Evolutionary conservation across 1,140 invertebrate genomes (phyloP).

Genomic region (Drosophila ironensis): DNA sequence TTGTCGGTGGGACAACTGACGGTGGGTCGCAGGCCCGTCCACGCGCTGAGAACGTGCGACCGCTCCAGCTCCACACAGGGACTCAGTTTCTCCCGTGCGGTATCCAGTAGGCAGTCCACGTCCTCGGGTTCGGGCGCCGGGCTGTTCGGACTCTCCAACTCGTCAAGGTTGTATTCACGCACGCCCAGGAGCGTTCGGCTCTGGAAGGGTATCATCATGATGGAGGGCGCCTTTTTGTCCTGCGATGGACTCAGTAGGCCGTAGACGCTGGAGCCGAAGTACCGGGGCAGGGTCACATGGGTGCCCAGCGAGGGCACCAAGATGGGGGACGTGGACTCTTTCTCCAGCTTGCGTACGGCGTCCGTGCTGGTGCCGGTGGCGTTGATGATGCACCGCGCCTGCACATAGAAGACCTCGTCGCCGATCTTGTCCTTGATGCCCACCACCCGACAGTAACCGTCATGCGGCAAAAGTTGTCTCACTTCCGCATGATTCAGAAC

Average conservation of each 20-base stretch:
- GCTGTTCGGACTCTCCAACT: background rate
- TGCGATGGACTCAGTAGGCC: constrained; percentile 39
- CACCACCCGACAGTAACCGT: constrained; percentile 24
- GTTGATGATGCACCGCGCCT: constrained; percentile 44
- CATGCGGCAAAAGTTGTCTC: constrained; percentile 2
- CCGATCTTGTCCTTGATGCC: constrained; percentile 27
- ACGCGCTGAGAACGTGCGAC: constrained; percentile 52
- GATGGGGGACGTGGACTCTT: constrained; percentile 20
- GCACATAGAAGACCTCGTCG: constrained; percentile 10
- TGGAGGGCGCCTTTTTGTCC: background rate
- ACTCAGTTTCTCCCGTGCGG: constrained; percentile 9
- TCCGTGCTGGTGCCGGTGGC: constrained; percentile 53
- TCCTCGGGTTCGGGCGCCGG: constrained; percentile 3
- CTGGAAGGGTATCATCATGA: constrained; percentile 58
- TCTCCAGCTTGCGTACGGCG: constrained; percentile 36
- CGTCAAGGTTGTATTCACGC: background rate
- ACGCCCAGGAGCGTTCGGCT: constrained; percentile 32
- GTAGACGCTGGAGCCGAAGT: constrained; percentile 47
- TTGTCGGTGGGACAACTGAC: constrained; percentile 23
- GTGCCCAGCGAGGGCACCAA: constrained; percentile 32
- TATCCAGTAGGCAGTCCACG: constrained; percentile 21
- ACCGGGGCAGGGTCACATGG: constrained; percentile 37
- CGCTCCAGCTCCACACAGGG: constrained; percentile 23
- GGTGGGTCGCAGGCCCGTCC: constrained; percentile 36
- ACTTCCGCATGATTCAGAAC: constrained; percentile 44